These are phyloP conservation scores for Sebastes miniatus DNA, from an alignment of 2,797 vertebrate genomes.

Conservation along the genomic window DNA sequence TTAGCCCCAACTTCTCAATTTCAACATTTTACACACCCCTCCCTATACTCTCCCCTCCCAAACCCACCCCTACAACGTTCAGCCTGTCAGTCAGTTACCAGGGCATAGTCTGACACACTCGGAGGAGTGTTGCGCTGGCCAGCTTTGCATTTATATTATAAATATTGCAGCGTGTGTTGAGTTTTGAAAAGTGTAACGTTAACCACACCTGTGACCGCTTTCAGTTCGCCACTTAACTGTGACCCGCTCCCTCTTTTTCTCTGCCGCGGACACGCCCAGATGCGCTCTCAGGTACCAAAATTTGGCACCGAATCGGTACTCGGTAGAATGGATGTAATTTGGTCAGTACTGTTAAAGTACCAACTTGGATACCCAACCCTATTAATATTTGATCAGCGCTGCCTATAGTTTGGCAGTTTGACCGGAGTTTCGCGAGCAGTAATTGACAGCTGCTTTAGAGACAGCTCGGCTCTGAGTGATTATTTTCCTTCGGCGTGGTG, in stretches of 20 bases:
- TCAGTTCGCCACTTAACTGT: not conserved
- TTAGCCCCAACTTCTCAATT: not conserved
- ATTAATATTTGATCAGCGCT: not conserved
- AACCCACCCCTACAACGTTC: too few species aligned
- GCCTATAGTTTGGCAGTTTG: not conserved
- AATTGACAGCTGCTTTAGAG: accelerated
- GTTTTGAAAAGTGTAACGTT: too few species aligned
- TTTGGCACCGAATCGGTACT: not conserved
- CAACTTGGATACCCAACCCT: too few species aligned
- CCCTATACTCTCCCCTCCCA: too few species aligned
- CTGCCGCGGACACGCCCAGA: not conserved
- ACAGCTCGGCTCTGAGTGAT: too few species aligned
- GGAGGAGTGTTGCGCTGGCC: not conserved
- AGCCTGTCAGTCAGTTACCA: not conserved
- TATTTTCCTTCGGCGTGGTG: too few species aligned
- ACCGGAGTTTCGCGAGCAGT: not conserved
- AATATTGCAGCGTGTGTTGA: not conserved
- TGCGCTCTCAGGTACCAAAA: not conserved
- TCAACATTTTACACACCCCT: not conserved
- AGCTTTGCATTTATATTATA: not conserved
- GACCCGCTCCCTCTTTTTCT: not conserved
- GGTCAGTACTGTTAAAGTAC: not conserved
- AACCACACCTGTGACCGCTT: too few species aligned
- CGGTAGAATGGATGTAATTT: accelerated
- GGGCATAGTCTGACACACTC: not conserved